phyloP scores from a whole-genome alignment of 1,140 invertebrate genomes.

The Oedothorax gibbosus region DNA sequence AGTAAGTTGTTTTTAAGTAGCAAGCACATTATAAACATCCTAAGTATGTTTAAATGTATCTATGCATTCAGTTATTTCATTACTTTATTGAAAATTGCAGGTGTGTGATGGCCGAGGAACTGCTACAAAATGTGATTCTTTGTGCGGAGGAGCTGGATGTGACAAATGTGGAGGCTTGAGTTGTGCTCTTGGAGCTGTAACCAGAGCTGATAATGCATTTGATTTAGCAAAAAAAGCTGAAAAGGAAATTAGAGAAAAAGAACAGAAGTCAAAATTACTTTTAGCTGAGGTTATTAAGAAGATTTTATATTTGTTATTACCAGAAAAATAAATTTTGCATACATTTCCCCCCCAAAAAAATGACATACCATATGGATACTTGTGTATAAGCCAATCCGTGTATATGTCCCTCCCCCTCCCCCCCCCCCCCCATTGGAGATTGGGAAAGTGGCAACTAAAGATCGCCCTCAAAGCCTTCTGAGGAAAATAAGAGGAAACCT shows the following conservation, averaged over 20 bases:
- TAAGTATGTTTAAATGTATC: neutral
- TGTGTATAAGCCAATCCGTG: no score
- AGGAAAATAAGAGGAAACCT: no score
- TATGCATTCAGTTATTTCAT: neutral
- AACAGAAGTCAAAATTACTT: conserved; percentile 79
- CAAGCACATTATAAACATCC: neutral
- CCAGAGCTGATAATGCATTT: conserved; percentile 85
- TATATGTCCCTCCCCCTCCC: no score
- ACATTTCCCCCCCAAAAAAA: no score
- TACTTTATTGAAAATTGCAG: conserved; percentile 66
- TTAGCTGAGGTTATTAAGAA: conserved; percentile 67
- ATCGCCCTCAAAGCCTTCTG: no score
- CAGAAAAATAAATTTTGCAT: no score
- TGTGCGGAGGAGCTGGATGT: conserved; percentile 96
- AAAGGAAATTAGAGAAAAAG: conserved; percentile 81
- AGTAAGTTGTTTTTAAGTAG: conserved; percentile 65
- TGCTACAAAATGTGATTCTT: conserved; percentile 85
- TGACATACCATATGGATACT: no score
- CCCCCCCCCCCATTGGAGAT: no score
- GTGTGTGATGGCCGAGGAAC: conserved; percentile 83
- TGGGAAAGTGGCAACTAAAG: no score
- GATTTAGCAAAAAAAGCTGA: conserved; percentile 87
- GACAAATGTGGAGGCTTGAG: conserved; percentile 86
- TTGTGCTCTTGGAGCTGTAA: conserved; percentile 88
- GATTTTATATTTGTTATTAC: no score